Conservation (phyloP, 1,140 invertebrate genomes). For the Aphelenchoides avenae region DNA sequence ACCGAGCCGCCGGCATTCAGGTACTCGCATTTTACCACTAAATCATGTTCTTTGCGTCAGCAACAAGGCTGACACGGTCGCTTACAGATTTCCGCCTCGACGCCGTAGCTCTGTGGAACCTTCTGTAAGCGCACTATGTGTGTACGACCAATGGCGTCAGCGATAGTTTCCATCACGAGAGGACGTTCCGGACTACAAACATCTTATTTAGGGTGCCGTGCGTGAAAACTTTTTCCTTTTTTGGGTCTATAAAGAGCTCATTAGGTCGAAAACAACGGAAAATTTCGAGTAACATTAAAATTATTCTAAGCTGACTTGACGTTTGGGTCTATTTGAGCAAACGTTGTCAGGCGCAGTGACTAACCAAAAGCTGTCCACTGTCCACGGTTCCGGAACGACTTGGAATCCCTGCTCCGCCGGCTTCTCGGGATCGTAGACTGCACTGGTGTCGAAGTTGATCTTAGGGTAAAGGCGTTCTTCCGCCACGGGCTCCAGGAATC, state of each 20-base stretch:
- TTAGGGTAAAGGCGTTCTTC: no score
- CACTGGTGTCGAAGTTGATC: conserved; percentile 19
- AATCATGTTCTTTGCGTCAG: conserved; percentile 39
- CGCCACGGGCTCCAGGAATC: no score
- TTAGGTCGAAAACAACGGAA: no score
- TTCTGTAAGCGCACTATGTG: conserved; percentile 80
- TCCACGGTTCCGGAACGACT: conserved; percentile 27
- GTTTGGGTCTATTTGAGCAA: no score
- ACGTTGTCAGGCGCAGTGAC: no score
- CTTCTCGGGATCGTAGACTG: conserved; percentile 29
- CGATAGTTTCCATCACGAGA: conserved; percentile 33
- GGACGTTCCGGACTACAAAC: conserved; percentile 24
- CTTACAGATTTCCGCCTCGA: conserved; percentile 44
- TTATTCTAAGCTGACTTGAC: no score
- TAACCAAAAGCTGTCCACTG: no score
- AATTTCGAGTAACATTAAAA: no score
- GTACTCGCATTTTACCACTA: conserved; percentile 94
- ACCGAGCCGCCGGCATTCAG: conserved; percentile 94
- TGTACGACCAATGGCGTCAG: conserved; percentile 73
- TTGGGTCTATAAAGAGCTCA: no score
- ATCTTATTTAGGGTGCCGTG: no score
- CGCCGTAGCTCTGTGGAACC: conserved; percentile 62
- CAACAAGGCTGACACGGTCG: neutral
- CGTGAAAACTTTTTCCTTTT: no score
- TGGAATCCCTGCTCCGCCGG: conserved; percentile 18